These are phyloP conservation scores for Plestiodon gilberti DNA, from an alignment of 2,113 vertebrate genomes.

Conservation along the genomic window DNA sequence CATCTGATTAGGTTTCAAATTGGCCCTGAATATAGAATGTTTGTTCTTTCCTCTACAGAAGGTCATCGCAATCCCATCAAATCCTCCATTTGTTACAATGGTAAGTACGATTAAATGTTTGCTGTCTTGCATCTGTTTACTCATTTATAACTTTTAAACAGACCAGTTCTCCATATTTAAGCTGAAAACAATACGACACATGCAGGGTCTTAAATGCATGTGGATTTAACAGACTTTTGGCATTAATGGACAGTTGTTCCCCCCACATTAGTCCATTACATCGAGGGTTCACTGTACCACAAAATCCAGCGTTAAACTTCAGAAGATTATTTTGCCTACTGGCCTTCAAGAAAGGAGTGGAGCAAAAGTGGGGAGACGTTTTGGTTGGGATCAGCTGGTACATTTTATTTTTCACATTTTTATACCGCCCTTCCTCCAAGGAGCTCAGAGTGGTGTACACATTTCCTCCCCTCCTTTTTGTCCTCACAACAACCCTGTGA, in stretches of 20 bases:
- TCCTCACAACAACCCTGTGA: no score
- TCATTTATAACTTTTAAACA: neutral
- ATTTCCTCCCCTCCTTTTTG: no score
- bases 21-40: no score
- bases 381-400: neutral
- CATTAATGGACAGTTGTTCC: no score
- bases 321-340: neutral
- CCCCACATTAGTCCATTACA: no score
- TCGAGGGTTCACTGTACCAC: neutral
- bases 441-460: no score
- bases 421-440: no score
- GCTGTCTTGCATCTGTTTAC: neutral
- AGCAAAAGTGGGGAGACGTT: neutral
- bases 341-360: neutral
- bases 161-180: neutral
- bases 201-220: no score
- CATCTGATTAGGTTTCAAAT: no score
- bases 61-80: neutral
- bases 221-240: no score
- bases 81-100: neutral
- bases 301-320: neutral
- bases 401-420: no score
- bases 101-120: neutral
- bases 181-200: neutral
- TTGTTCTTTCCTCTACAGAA: neutral